phyloP scores from a whole-genome alignment of 2,113 vertebrate species.

The Baryphthengus martii region DNA sequence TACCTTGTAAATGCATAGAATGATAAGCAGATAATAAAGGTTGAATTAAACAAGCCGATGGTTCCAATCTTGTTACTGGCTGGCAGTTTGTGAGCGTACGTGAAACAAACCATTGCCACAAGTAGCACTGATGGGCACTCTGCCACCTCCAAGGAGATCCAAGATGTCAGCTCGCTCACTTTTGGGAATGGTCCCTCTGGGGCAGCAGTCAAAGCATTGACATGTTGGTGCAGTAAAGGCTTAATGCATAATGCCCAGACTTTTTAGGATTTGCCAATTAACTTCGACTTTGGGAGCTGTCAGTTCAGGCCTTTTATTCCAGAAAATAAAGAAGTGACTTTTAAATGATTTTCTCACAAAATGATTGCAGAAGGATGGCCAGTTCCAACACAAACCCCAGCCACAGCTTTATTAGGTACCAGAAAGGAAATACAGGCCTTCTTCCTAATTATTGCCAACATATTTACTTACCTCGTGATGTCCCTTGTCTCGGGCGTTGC shows the following conservation, averaged over 20 bases:
- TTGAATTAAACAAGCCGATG: neutral
- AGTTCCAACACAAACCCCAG: neutral
- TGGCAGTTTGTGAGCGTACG: neutral
- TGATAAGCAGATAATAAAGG: slow-evolving; percentile 2
- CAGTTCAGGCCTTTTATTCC: neutral
- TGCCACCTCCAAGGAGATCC: neutral
- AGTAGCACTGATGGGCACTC: neutral
- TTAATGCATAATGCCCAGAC: neutral
- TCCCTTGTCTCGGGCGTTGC: neutral
- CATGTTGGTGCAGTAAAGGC: neutral
- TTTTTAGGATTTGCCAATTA: neutral
- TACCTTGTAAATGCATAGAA: neutral
- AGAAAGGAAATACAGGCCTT: neutral
- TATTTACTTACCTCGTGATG: neutral
- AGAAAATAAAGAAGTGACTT: neutral
- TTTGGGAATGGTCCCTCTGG: neutral
- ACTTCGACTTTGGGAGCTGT: neutral
- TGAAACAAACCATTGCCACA: neutral
- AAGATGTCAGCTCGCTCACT: neutral
- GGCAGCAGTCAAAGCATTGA: neutral
- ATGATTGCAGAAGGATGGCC: neutral
- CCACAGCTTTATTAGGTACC: neutral
- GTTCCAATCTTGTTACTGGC: neutral
- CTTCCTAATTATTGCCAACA: neutral
- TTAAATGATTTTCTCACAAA: neutral